Evolutionary conservation across 2,888 invertebrate species (phyloP), one percentile per base, ranked within the genome.

Genomic region (Lamproptera curius): DNA sequence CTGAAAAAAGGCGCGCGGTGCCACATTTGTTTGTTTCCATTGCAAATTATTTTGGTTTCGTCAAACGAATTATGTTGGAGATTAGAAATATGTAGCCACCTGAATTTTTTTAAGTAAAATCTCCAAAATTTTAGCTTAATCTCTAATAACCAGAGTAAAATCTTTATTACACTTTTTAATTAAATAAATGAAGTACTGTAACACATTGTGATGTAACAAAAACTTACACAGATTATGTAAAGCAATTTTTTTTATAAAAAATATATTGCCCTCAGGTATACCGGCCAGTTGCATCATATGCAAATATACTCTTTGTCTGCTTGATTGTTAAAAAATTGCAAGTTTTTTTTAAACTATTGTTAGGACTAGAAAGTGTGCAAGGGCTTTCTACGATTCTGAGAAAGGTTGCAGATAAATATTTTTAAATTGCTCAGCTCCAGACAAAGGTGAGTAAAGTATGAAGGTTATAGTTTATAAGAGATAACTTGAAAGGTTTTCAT

Each of bases 331-430:
- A 71, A n/a, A 75, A 70, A 67, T 70, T 61, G 69, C 70, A 59
- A 64, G 50, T 59, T 65, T 67, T 67, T 59, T 59, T n/a, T n/a
- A n/a, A n/a, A 34, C 38, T 38, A 46, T 59, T 67, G 73, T 70
- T 69, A 62, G 53, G 55, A 64, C 68, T 73, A 70, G 76, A 82
- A 80, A 79, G 78, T 58, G 42, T n/a, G 55, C 51, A 58, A 63
- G 61, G 61, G 55, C 48, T 58, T 59, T 59, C 58, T 58, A 56
- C 10, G 13, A 38, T 54, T 58, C 53, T 38, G n/a, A 26, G 54
- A 55, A 56, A 49, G 26, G 43, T 48, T 38, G 23, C 16, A 14
- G 14, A n/a, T n/a, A n/a, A n/a, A n/a, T 35, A 26, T 39, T 16
- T 13, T 39, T 3, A 20, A 20, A 2, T 16, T 5, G 20, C 16